These are phyloP conservation scores for Bungarus multicinctus DNA, from an alignment of 2,113 vertebrate genomes.

Conservation along the genomic window DNA sequence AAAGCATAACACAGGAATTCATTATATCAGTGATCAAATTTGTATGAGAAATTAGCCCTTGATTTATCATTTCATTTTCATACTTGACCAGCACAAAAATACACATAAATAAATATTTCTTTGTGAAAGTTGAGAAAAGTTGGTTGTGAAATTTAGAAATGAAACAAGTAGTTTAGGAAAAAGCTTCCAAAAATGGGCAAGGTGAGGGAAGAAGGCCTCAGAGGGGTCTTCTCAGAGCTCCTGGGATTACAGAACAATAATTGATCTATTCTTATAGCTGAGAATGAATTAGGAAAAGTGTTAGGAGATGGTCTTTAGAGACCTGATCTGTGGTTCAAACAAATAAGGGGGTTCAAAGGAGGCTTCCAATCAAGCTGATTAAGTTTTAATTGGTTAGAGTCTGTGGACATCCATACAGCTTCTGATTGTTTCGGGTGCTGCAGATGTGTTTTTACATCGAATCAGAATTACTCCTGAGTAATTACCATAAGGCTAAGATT, in stretches of 20 bases:
- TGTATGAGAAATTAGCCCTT: not conserved
- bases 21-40: not conserved
- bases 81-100: no score
- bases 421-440: not conserved
- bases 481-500: not conserved
- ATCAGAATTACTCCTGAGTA: not conserved
- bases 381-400: conserved; percentile 7
- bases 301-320: not conserved
- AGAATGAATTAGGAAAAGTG: not conserved
- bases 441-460: not conserved
- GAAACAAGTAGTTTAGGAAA: not conserved
- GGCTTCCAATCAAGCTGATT: not conserved
- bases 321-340: not conserved
- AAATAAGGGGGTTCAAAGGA: not conserved
- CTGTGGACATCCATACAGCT: not conserved
- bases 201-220: no score
- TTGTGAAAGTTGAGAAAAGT: not conserved
- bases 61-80: not conserved
- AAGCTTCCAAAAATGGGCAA: not conserved
- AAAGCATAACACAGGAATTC: not conserved
- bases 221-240: no score
- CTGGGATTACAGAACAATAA: not conserved
- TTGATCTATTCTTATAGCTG: conserved; percentile 7
- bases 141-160: not conserved
- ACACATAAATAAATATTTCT: not conserved